Conservation (phyloP, 2,113 vertebrate species). For the Syngnathus floridae region DNA sequence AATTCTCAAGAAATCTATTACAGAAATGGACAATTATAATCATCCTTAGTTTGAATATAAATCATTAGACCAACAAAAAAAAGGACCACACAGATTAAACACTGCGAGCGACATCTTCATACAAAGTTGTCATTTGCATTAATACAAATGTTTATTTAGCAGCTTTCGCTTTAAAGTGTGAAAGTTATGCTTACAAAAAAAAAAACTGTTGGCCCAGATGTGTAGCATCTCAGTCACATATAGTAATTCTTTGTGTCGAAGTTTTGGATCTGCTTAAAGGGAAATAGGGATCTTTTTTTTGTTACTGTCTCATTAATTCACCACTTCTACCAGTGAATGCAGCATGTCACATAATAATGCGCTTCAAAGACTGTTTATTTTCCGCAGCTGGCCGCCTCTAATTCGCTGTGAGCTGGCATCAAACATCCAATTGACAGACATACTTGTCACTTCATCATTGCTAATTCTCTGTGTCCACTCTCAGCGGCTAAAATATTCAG, state of each 20-base stretch:
- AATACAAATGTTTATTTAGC: neutral
- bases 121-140: neutral
- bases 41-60: neutral
- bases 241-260: constrained; percentile 31
- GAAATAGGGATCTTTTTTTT: constrained; percentile 29
- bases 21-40: neutral
- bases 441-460: constrained; percentile 46
- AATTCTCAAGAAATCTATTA: neutral
- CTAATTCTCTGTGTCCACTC: constrained; percentile 42
- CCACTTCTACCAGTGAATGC: constrained; percentile 32
- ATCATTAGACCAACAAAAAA: neutral
- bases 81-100: neutral
- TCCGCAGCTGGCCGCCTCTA: constrained; percentile 25
- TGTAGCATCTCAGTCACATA: constrained; percentile 15
- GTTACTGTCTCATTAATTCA: constrained; percentile 43
- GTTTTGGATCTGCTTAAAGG: constrained; percentile 32
- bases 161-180: neutral
- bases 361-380: constrained; percentile 51
- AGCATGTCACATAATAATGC: constrained; percentile 42
- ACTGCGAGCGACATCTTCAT: neutral
- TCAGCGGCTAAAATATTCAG: constrained; percentile 28
- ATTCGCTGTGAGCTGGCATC: constrained; percentile 42
- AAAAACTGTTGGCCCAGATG: constrained; percentile 12
- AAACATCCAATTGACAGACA: constrained; percentile 53
- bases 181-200: constrained; percentile 7